phyloP scores from a whole-genome alignment of 2,888 invertebrate genomes.

The Torymus tubicola region DNA sequence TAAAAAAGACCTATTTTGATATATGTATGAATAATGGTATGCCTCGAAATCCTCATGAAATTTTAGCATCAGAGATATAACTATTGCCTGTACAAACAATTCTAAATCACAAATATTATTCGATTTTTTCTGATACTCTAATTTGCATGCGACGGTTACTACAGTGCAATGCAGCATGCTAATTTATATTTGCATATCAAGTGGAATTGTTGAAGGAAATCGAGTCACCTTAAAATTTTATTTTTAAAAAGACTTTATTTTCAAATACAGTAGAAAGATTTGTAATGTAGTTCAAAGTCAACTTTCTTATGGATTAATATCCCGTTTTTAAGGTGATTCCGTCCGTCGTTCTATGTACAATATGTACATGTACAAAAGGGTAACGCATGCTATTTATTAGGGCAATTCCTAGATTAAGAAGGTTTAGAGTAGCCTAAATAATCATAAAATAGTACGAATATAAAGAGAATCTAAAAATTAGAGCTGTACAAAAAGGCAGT shows the following conservation, averaged over 20 bases:
- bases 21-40: background rate
- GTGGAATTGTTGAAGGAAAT: background rate
- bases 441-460: background rate
- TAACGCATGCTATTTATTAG: background rate
- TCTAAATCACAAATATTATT: background rate
- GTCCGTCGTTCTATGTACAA: conserved; percentile 4
- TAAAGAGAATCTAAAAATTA: background rate
- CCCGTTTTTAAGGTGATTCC: conserved; percentile 18
- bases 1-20: conserved; percentile 5
- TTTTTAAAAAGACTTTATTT: conserved; percentile 5
- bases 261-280: background rate
- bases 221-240: conserved; percentile 24
- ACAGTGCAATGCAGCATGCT: background rate
- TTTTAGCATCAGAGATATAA: background rate
- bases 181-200: conserved; percentile 39
- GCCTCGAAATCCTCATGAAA: background rate
- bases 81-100: background rate
- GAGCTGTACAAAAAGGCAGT: too few species aligned
- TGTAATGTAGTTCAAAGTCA: background rate
- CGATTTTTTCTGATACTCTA: too few species aligned
- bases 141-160: too few species aligned
- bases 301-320: background rate
- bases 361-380: background rate
- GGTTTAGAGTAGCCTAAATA: conserved; percentile 8
- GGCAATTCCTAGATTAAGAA: conserved; percentile 16